phyloP scores from a whole-genome alignment of 2,888 invertebrate genomes.

The Athalia cordata region DNA sequence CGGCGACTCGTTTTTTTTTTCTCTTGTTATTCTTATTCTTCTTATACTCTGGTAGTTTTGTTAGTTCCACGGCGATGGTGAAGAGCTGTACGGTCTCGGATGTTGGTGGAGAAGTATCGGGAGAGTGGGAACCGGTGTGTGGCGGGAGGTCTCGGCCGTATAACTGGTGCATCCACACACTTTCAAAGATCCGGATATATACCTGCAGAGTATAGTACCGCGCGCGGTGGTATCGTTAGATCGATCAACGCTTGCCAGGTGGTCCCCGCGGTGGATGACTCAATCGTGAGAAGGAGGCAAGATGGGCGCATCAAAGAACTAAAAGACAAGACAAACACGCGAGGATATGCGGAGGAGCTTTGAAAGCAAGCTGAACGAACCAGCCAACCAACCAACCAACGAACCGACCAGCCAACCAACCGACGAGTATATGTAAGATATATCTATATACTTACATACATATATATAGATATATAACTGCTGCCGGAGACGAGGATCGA shows the following conservation, averaged over 20 bases:
- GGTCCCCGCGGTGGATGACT: slow-evolving; percentile 70
- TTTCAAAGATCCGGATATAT: slow-evolving; percentile 36
- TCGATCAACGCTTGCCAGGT: slow-evolving; percentile 69
- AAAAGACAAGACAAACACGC: slow-evolving; percentile 46
- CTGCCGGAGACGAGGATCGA: slow-evolving; percentile 7
- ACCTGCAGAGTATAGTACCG: slow-evolving; percentile 32
- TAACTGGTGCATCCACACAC: slow-evolving; percentile 37
- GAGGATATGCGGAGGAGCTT: slow-evolving; percentile 46
- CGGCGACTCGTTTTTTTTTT: neutral
- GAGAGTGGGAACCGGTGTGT: slow-evolving; percentile 31
- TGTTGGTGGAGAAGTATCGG: neutral
- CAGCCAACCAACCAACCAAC: slow-evolving; percentile 42
- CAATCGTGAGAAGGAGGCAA: slow-evolving; percentile 68
- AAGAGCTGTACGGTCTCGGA: neutral
- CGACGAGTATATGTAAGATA: slow-evolving; percentile 5
- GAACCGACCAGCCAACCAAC: neutral
- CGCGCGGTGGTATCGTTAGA: slow-evolving; percentile 64
- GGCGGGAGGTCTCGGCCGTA: slow-evolving; percentile 42
- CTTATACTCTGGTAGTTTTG: neutral
- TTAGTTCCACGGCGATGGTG: neutral
- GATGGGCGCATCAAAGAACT: slow-evolving; percentile 58
- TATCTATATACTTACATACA: slow-evolving; percentile 7
- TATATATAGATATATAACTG: neutral
- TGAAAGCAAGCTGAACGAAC: neutral
- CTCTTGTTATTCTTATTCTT: neutral